Evolutionary conservation across 2,888 invertebrate species (phyloP).

Genomic region (Oxyteleia sp.): DNA sequence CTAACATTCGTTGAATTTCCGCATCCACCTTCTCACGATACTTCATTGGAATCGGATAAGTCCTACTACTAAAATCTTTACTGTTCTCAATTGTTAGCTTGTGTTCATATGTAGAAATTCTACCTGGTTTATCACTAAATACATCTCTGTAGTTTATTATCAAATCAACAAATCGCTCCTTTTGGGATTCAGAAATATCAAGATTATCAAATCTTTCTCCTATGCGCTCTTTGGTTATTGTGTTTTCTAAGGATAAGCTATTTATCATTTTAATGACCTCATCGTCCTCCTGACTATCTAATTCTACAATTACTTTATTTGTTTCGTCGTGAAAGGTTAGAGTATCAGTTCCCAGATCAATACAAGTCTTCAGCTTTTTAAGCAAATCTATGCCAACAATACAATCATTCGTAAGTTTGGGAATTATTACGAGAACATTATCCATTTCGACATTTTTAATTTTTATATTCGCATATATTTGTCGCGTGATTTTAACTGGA

Average conservation of each 20-base stretch:
- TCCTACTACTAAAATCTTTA: background rate
- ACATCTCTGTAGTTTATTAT: background rate
- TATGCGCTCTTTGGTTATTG: background rate
- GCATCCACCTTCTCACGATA: too few relatives aligned
- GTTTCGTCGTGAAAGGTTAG: background rate
- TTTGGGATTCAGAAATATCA: background rate
- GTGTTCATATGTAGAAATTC: background rate
- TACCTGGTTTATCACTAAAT: background rate
- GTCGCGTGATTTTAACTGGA: too few relatives aligned
- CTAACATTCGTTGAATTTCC: background rate
- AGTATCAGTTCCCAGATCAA: background rate
- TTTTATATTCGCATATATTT: too few relatives aligned
- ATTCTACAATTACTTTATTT: background rate
- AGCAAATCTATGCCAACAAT: too few relatives aligned
- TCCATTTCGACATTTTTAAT: too few relatives aligned
- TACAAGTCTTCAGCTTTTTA: background rate
- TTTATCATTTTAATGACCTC: too few relatives aligned
- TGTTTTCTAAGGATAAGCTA: too few relatives aligned
- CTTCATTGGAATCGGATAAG: too few relatives aligned
- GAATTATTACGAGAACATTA: too few relatives aligned
- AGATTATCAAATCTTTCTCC: background rate
- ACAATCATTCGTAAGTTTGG: too few relatives aligned
- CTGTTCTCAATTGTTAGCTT: background rate
- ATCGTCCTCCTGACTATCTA: background rate
- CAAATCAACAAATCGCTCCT: background rate